A percentile compares a stretch with the other conserved stretches of the same genome.
Conservation (phyloP, 2,113 vertebrate genomes). For the Amphiprion percula region DNA sequence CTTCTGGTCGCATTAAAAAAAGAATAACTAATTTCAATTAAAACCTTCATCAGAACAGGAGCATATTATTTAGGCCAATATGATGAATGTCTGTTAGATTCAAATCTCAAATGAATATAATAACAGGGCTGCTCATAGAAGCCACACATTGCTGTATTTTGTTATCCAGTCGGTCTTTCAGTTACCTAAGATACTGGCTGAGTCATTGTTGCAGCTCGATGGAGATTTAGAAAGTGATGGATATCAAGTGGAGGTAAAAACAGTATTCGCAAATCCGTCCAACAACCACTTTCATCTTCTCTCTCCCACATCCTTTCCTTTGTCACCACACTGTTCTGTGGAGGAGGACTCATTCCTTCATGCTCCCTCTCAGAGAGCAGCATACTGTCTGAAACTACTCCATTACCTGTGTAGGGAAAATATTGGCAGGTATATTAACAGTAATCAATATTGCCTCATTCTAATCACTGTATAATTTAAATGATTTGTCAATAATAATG, state of each 20-base stretch:
- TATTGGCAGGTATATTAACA: slow-evolving; percentile 27
- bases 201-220: slow-evolving; percentile 68
- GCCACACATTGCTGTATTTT: slow-evolving; percentile 31
- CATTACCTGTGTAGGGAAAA: neutral
- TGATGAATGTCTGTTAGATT: slow-evolving; percentile 55
- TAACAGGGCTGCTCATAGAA: slow-evolving; percentile 43
- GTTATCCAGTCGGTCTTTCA: slow-evolving; percentile 38
- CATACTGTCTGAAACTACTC: neutral
- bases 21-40: slow-evolving; percentile 53
- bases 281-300: slow-evolving; percentile 51
- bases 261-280: slow-evolving; percentile 57
- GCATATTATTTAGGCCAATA: neutral
- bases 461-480: neutral
- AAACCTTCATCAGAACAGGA: slow-evolving; percentile 18
- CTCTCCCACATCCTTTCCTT: slow-evolving; percentile 24
- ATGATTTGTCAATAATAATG: slow-evolving; percentile 20
- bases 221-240: slow-evolving; percentile 65
- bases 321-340: slow-evolving; percentile 14
- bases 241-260: slow-evolving; percentile 68
- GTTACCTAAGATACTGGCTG: slow-evolving; percentile 65
- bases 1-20: slow-evolving; percentile 21
- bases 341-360: slow-evolving; percentile 15
- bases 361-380: slow-evolving; percentile 4
- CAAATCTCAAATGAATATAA: slow-evolving; percentile 45
- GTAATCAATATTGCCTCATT: neutral